Conservation (phyloP, 2,888 invertebrate species). For the Thelaira solivaga region DNA sequence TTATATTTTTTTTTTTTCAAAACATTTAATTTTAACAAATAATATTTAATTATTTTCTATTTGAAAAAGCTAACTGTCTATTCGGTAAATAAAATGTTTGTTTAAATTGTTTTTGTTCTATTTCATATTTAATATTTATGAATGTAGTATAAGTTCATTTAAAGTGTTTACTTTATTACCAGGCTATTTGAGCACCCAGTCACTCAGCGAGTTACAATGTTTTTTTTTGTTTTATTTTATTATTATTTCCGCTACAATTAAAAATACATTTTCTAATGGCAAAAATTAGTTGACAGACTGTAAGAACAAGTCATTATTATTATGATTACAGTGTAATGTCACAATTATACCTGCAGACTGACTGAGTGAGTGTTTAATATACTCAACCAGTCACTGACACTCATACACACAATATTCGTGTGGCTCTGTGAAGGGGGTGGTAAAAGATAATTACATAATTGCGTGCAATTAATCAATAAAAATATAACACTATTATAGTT, state of each 20-base stretch:
- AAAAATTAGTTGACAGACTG: slow-evolving; percentile 62
- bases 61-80: not conserved
- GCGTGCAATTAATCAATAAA: slow-evolving; percentile 63
- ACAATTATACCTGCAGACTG: slow-evolving; percentile 16
- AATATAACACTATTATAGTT: slow-evolving; percentile 23
- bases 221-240: no score
- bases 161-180: not conserved
- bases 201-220: not conserved
- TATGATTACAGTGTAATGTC: slow-evolving; percentile 39
- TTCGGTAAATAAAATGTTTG: slow-evolving; percentile 3
- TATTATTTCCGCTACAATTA: slow-evolving; percentile 61
- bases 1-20: not conserved
- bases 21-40: slow-evolving; percentile 14
- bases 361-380: not conserved
- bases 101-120: not conserved
- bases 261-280: slow-evolving; percentile 62
- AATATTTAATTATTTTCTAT: slow-evolving; percentile 29
- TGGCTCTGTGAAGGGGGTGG: slow-evolving; percentile 25
- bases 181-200: not conserved
- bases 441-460: slow-evolving; percentile 62
- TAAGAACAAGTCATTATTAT: slow-evolving; percentile 60
- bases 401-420: not conserved
- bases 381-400: not conserved
- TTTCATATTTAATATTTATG: not conserved
- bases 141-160: not conserved